phyloP scores from a whole-genome alignment of 2,888 invertebrate species.

The Peribatodes rhomboidaria region DNA sequence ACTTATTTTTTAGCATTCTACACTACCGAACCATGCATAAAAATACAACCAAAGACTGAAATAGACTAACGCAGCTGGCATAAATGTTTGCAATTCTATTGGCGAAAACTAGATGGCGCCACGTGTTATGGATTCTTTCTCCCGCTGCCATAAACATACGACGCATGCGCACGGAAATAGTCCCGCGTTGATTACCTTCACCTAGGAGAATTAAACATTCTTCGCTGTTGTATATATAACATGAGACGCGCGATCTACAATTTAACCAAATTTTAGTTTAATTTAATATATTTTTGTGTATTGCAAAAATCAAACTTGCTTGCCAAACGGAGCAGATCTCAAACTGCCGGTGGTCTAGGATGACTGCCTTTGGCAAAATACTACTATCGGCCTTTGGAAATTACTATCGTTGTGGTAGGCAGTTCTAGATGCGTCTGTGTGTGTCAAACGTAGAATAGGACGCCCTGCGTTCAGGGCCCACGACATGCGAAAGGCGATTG shows the following conservation, averaged over 20 bases:
- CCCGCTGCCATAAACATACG: conserved; percentile 58
- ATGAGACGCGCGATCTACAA: neutral
- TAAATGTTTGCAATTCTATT: conserved; percentile 63
- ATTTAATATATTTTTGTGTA: neutral
- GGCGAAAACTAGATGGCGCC: conserved; percentile 78
- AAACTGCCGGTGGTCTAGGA: too few relatives aligned
- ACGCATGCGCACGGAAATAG: conserved; percentile 83
- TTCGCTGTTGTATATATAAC: conserved; percentile 13
- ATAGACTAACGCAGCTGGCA: conserved; percentile 78
- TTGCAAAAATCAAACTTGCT: too few relatives aligned
- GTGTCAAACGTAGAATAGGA: neutral
- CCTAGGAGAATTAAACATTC: conserved; percentile 73
- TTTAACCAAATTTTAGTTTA: neutral
- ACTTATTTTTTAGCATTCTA: conserved; percentile 27
- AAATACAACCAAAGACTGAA: conserved; percentile 65
- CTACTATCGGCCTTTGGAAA: too few relatives aligned
- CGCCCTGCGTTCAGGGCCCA: neutral
- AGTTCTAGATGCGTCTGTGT: neutral
- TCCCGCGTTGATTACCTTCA: conserved; percentile 80
- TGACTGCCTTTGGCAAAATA: too few relatives aligned
- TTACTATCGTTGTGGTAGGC: too few relatives aligned
- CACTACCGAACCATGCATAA: conserved; percentile 57
- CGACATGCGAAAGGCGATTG: too few relatives aligned
- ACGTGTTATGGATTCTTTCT: conserved; percentile 54
- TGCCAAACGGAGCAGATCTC: too few relatives aligned